Evolutionary conservation across 2,888 invertebrate genomes (phyloP).

Genomic region (Adelphocoris suturalis): DNA sequence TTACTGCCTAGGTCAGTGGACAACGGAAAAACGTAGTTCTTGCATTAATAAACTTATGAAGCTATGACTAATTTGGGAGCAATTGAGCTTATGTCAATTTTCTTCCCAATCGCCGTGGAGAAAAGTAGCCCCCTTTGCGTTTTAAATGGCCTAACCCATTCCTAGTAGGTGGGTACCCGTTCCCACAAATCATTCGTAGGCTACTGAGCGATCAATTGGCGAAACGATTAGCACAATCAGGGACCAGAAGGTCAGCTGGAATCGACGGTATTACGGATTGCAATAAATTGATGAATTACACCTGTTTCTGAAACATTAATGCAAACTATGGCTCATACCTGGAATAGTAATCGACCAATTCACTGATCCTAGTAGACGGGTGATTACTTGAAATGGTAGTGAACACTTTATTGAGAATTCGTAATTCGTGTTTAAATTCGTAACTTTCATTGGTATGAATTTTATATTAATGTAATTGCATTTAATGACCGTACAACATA

Average conservation of each 20-base stretch:
- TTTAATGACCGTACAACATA: too few species aligned
- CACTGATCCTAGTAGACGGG: too few species aligned
- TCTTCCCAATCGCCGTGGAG: not conserved
- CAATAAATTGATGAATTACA: not conserved
- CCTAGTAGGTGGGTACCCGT: not conserved
- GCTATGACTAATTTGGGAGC: slow-evolving; percentile 9
- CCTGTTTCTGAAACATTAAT: not conserved
- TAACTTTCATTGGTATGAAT: too few species aligned
- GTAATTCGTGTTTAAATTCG: too few species aligned
- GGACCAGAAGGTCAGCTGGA: not conserved
- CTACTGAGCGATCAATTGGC: slow-evolving; percentile 27
- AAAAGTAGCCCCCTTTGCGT: not conserved
- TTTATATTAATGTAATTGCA: too few species aligned
- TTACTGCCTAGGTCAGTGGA: slow-evolving; percentile 1
- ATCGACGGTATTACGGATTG: not conserved
- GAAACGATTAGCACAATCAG: not conserved
- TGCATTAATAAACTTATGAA: not conserved
- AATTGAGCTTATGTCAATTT: slow-evolving; percentile 6
- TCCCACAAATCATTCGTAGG: slow-evolving; percentile 10
- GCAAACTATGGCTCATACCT: not conserved
- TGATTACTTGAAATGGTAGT: too few species aligned
- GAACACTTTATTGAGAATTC: too few species aligned
- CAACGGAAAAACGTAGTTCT: not conserved
- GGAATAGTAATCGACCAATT: not conserved
- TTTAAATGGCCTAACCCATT: not conserved